Conservation (phyloP, 2,888 invertebrate genomes). For the Catocala nupta region DNA sequence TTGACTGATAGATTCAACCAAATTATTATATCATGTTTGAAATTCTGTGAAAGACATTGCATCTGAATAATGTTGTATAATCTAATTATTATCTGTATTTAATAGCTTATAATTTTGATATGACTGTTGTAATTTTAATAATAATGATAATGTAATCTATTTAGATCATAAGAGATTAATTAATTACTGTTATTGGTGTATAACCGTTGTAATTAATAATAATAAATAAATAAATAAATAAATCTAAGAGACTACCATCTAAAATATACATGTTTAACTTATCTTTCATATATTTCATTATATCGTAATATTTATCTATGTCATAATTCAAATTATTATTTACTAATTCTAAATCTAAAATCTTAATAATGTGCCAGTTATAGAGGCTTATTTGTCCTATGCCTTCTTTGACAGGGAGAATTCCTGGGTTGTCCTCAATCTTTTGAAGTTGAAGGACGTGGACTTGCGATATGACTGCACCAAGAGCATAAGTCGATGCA, state of each 20-base stretch:
- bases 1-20: too few species aligned
- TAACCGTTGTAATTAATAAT: too few species aligned
- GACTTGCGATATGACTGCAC: conserved; percentile 13
- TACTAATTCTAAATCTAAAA: conserved; percentile 8
- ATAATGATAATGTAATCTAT: too few species aligned
- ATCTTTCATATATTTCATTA: not conserved
- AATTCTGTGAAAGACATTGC: too few species aligned
- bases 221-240: too few species aligned
- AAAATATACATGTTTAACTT: conserved; percentile 4
- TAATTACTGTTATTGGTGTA: too few species aligned
- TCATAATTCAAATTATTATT: not conserved
- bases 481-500: conserved; percentile 12
- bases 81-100: too few species aligned
- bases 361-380: conserved; percentile 3
- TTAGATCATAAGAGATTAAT: too few species aligned
- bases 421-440: conserved; percentile 39
- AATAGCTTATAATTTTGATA: too few species aligned
- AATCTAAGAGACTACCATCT: conserved; percentile 6
- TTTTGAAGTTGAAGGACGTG: conserved; percentile 45
- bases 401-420: conserved; percentile 41
- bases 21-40: too few species aligned
- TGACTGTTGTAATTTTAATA: too few species aligned
- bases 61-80: too few species aligned
- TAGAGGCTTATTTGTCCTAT: not conserved
- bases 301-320: conserved; percentile 6